Percentiles rank a stretch among this genome's conserved stretches.
Conservation (phyloP, 2,113 vertebrate genomes). For the Piprites chloris region DNA sequence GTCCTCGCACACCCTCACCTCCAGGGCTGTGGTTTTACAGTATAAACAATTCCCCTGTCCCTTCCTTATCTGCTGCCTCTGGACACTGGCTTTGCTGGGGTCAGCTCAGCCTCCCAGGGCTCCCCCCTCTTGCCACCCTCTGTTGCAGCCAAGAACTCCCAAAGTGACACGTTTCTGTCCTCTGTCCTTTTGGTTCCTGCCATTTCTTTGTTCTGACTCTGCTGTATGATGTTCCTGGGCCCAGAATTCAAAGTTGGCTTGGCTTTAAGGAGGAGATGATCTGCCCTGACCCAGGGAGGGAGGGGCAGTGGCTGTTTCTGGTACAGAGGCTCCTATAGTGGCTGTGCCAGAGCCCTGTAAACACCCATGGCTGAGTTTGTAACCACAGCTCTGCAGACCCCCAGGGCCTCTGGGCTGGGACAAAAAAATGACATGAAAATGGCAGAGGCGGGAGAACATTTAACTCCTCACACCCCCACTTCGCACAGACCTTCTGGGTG, state of each 20-base stretch:
- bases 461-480: not conserved
- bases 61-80: not conserved
- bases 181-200: not conserved
- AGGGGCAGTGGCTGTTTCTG: not conserved
- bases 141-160: not conserved
- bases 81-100: not conserved
- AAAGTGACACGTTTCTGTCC: not conserved
- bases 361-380: not conserved
- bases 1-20: not conserved
- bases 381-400: not conserved
- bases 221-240: accelerated
- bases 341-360: not conserved
- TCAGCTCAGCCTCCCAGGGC: not conserved
- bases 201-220: not conserved
- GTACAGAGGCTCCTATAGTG: not conserved
- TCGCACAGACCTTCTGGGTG: not conserved
- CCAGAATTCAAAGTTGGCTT: not conserved
- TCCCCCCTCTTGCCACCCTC: not conserved
- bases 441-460: not conserved
- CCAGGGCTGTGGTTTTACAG: not conserved
- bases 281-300: not conserved
- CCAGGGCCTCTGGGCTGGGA: not conserved
- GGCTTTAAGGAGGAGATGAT: not conserved
- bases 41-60: accelerated
- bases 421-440: not conserved